Percentiles rank a stretch among this genome's conserved stretches.
phyloP scores from a whole-genome alignment of 2,888 invertebrate genomes.

The Troilus luridus region DNA sequence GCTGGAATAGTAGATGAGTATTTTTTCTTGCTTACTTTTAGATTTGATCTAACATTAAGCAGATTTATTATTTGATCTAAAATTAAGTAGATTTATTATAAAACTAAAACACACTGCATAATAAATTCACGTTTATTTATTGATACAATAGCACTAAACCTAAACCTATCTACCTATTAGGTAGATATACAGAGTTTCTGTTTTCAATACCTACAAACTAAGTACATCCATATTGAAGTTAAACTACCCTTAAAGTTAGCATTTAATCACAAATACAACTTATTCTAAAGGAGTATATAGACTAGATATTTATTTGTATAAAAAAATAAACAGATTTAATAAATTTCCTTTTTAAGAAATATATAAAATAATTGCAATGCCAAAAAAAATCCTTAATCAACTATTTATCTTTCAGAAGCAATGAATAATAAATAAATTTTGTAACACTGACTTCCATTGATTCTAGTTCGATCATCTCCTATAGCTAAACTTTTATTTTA shows the following conservation, averaged over 20 bases:
- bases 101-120: background rate
- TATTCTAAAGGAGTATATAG: constrained; percentile 4
- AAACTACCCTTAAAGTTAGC: background rate
- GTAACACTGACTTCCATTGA: background rate
- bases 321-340: background rate
- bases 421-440: background rate
- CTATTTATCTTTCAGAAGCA: background rate
- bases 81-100: background rate
- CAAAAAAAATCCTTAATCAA: background rate
- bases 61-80: background rate
- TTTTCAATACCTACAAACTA: background rate
- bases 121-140: constrained; percentile 32
- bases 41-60: background rate
- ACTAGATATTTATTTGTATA: background rate
- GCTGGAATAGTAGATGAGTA: too few species aligned
- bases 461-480: background rate
- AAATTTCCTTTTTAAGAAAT: background rate
- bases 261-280: constrained; percentile 25
- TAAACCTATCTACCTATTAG: background rate
- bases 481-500: background rate
- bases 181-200: background rate
- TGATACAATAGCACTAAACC: background rate
- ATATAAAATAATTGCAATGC: background rate
- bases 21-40: too few species aligned
- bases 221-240: constrained; percentile 9